Base-by-base conservation (phyloP, 23 tunicate species). In the Corella eumyota region DNA sequence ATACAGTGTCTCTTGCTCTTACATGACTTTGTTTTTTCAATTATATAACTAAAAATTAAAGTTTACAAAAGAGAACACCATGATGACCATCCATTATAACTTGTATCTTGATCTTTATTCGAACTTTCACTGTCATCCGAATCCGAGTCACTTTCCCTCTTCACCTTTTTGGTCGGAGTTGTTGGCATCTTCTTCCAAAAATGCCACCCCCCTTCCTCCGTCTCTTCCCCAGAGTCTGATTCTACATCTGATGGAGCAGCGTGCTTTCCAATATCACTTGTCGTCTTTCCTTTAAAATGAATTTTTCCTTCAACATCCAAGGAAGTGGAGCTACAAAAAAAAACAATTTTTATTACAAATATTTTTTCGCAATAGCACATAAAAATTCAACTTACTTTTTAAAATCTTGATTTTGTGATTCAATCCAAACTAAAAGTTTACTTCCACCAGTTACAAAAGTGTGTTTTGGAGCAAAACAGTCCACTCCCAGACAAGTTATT, bases 401-500 rank as follows among this genome's bases (percentile, higher is more conserved):
- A n/a, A n/a, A n/a, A n/a, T n/a, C n/a, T n/a, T n/a, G n/a, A n/a
- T n/a, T n/a, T n/a, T n/a, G n/a, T n/a, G n/a, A n/a, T 9, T 40
- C 48, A 11, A 19, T 53, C 93, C 93, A 83, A 4, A 69, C 32
- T 0, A 75, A 44, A 36, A 83, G 57, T 45, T 61, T 68, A 19
- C 40, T 44, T 13, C 93, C 93, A 29, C 83, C 93, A 28, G 93
- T 68, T 29, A 75, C 72, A 52, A 83, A 61, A 25, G 5, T 31
- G 6, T 11, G 54, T 2, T 26, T 40, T 3, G 2, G 6, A 6
- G 48, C 2, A 9, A 49, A 2, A 2, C 32, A 5, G 24, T 68
- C 60, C 32, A 40, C 34, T 15, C 38, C 32, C 1, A 70, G 29
- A 40, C 81, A 66, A 25, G 62, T 25, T 36, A 83, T 25, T 33